phyloP scores from a whole-genome alignment of 1,140 invertebrate genomes.

The Leptopilina clavipes region DNA sequence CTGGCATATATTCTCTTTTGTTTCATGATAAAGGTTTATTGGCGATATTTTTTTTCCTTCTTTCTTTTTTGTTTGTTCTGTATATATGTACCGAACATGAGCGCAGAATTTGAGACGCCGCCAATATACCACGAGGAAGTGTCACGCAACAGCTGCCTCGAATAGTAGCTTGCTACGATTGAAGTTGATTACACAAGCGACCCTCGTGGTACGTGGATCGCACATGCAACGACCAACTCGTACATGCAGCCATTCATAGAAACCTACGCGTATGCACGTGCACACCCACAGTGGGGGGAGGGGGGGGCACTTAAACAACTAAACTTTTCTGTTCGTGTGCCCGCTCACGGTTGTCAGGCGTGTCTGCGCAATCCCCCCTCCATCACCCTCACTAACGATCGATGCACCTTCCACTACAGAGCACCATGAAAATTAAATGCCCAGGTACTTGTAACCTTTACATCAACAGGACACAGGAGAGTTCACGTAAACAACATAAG shows the following conservation, averaged over 20 bases:
- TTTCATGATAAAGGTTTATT: constrained; percentile 30
- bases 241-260: constrained; percentile 33
- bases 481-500: not conserved
- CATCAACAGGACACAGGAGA: not conserved
- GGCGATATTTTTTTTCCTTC: not conserved
- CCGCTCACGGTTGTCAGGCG: constrained; percentile 9
- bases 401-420: not conserved
- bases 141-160: constrained; percentile 33
- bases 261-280: constrained; percentile 7
- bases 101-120: not conserved
- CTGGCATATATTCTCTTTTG: constrained; percentile 9
- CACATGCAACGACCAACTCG: constrained; percentile 18
- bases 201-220: constrained; percentile 24
- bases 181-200: constrained; percentile 32
- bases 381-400: not conserved
- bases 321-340: not conserved
- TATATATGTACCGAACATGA: constrained; percentile 6
- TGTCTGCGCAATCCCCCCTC: not conserved
- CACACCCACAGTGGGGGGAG: not conserved
- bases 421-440: constrained; percentile 7
- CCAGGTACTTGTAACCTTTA: not conserved
- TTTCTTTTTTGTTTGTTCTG: not conserved
- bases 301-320: constrained; percentile 7
- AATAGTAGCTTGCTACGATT: constrained; percentile 26
- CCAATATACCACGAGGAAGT: constrained; percentile 26